Evolutionary conservation across 92 coral and sea anemone genomes (phyloP).

Genomic region (Galaxea fascicularis): DNA sequence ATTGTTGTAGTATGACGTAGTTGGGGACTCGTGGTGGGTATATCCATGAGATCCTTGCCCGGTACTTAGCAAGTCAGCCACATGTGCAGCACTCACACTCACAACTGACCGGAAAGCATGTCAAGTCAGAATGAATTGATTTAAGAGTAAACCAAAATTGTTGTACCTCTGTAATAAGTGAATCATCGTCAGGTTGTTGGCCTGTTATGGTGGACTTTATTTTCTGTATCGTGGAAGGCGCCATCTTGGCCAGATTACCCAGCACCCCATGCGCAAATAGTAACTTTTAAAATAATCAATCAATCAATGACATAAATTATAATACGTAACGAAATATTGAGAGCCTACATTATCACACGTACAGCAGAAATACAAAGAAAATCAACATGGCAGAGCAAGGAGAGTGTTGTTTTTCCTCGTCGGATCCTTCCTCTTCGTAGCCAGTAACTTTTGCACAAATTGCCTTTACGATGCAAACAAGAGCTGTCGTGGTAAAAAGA

Average conservation of each 20-base stretch:
- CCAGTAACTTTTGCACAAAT: neutral
- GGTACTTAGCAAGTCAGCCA: too few relatives aligned
- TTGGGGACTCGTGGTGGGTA: too few relatives aligned
- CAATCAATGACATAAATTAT: too few relatives aligned
- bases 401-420: neutral
- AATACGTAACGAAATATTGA: too few relatives aligned
- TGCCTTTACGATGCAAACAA: constrained; percentile 65
- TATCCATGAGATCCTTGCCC: too few relatives aligned
- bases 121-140: too few relatives aligned
- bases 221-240: constrained; percentile 97
- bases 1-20: too few relatives aligned
- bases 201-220: constrained; percentile 87
- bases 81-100: too few relatives aligned
- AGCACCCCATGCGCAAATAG: constrained; percentile 11
- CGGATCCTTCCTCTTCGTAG: neutral
- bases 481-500: constrained; percentile 80
- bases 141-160: neutral
- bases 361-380: constrained; percentile 12
- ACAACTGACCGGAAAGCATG: too few relatives aligned
- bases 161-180: constrained; percentile 95
- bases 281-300: neutral
- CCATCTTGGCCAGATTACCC: constrained; percentile 81
- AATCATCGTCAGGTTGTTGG: constrained; percentile 80
- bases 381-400: constrained; percentile 26
- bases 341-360: neutral